phyloP scores from a whole-genome alignment of 2,113 vertebrate species.

The Girardinichthys multiradiatus region DNA sequence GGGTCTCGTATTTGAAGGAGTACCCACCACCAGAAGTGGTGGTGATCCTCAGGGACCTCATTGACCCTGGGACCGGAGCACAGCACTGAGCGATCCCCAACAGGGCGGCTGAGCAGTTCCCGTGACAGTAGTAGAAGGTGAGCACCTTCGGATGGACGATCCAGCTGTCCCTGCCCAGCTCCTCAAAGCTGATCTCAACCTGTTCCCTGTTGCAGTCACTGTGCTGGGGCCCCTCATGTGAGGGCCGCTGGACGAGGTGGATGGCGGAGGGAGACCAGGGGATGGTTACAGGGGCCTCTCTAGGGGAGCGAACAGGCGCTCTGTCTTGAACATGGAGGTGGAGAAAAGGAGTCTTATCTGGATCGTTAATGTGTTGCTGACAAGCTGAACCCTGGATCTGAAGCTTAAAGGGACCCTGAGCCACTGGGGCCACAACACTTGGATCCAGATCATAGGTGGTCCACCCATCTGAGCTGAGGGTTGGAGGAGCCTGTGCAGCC shows the following conservation, averaged over 20 bases:
- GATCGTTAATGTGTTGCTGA: slow-evolving; percentile 63
- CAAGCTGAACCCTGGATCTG: slow-evolving; percentile 84
- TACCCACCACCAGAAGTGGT: slow-evolving; percentile 92
- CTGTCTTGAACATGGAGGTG: slow-evolving; percentile 73
- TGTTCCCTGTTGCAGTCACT: slow-evolving; percentile 83
- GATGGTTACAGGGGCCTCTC: slow-evolving; percentile 67
- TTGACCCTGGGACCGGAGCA: slow-evolving; percentile 86
- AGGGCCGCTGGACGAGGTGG: slow-evolving; percentile 83
- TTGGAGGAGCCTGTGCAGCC: slow-evolving; percentile 39
- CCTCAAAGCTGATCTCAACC: slow-evolving; percentile 90
- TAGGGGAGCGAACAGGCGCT: slow-evolving; percentile 58
- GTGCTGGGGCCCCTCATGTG: slow-evolving; percentile 65
- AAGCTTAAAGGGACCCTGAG: slow-evolving; percentile 77
- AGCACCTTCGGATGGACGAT: slow-evolving; percentile 89
- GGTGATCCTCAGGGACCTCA: slow-evolving; percentile 87
- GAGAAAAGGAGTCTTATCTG: slow-evolving; percentile 87
- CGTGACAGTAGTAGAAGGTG: slow-evolving; percentile 91
- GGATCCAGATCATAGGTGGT: slow-evolving; percentile 74
- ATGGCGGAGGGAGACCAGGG: slow-evolving; percentile 86
- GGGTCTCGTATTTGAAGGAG: slow-evolving; percentile 89
- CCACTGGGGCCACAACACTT: slow-evolving; percentile 61
- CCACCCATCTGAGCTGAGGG: slow-evolving; percentile 78
- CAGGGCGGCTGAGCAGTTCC: slow-evolving; percentile 82
- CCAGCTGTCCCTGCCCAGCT: slow-evolving; percentile 94
- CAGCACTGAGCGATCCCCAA: slow-evolving; percentile 88